Percentiles rank a stretch among this genome's conserved stretches.
These are phyloP conservation scores for Chymomyza procnemis DNA, from an alignment of 2,888 invertebrate species.

Conservation along the genomic window DNA sequence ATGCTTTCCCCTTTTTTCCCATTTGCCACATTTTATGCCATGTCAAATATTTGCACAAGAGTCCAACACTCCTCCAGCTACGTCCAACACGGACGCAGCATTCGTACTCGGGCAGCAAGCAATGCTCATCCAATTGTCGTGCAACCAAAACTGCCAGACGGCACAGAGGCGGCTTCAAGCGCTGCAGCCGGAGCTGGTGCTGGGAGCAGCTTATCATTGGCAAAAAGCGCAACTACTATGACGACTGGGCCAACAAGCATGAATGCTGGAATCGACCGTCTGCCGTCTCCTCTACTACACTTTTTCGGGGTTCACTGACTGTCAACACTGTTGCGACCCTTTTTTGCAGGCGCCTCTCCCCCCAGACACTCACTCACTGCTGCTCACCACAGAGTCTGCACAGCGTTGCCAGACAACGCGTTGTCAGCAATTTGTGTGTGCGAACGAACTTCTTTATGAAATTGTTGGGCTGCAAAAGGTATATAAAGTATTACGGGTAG, in stretches of 20 bases:
- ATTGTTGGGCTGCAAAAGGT: conserved; percentile 12
- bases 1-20: background rate
- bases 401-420: conserved; percentile 67
- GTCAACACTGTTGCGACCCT: conserved; percentile 38
- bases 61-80: conserved; percentile 38
- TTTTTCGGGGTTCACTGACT: conserved; percentile 46
- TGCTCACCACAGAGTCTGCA: background rate
- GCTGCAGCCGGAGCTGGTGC: background rate
- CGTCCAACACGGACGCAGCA: background rate
- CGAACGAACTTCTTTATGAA: conserved; percentile 17
- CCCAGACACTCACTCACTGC: conserved; percentile 5
- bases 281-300: conserved; percentile 10
- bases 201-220: conserved; percentile 43
- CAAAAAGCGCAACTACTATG: conserved; percentile 47
- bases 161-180: background rate
- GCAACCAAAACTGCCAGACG: background rate
- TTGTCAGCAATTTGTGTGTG: conserved; percentile 50
- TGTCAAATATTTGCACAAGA: conserved; percentile 67
- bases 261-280: background rate
- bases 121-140: conserved; percentile 21
- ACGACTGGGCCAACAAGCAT: conserved; percentile 16
- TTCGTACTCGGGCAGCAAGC: conserved; percentile 23
- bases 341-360: background rate
- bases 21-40: conserved; percentile 24
- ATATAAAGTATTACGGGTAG: too few species aligned